These are phyloP conservation scores for Calcarius ornatus DNA, from an alignment of 2,113 vertebrate genomes.

Conservation along the genomic window DNA sequence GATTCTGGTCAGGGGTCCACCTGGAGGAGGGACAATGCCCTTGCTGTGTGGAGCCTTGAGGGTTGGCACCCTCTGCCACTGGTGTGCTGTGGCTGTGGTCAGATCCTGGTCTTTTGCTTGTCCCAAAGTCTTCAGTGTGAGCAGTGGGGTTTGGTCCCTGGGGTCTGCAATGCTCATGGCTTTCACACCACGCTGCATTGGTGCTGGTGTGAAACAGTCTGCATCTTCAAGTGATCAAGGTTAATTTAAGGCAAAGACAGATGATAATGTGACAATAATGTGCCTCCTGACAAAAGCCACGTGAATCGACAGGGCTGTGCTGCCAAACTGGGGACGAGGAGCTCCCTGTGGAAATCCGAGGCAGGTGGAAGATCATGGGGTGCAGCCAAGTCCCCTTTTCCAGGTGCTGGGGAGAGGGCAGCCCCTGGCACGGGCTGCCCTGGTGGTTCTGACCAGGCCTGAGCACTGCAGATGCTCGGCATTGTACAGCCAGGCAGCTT, in stretches of 20 bases:
- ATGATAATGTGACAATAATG: background rate
- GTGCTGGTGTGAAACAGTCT: background rate
- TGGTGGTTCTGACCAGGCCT: rapidly evolving
- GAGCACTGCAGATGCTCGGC: background rate
- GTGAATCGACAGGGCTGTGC: background rate
- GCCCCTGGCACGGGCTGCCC: rapidly evolving
- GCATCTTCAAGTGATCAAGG: background rate
- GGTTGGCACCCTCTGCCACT: background rate
- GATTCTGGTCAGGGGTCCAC: rapidly evolving
- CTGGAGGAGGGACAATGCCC: background rate
- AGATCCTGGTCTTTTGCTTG: background rate
- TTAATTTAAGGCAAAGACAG: background rate
- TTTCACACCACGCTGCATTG: rapidly evolving
- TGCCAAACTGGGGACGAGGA: rapidly evolving
- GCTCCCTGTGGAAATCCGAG: rapidly evolving
- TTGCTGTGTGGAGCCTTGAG: rapidly evolving
- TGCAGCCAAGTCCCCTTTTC: rapidly evolving
- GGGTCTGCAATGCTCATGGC: rapidly evolving
- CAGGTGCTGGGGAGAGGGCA: background rate
- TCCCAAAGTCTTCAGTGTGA: background rate
- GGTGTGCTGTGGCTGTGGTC: rapidly evolving
- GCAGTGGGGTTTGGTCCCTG: background rate
- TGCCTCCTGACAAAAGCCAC: background rate
- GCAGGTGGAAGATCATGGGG: background rate
- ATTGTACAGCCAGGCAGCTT: background rate